Evolutionary conservation across 2,113 vertebrate species (phyloP).

Genomic region (Pterocles gutturalis): DNA sequence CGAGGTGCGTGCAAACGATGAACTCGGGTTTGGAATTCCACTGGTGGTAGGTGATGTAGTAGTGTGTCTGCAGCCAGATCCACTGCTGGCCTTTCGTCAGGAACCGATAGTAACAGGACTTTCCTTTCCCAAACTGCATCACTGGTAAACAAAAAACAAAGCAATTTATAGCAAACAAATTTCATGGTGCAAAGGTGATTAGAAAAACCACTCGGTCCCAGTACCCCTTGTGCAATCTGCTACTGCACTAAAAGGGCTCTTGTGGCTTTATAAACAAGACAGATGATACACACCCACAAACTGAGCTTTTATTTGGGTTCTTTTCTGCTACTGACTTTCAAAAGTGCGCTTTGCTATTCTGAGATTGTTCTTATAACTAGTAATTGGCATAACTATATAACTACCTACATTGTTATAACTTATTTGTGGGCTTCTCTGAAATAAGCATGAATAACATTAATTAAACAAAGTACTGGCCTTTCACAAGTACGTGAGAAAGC

Average conservation of each 20-base stretch:
- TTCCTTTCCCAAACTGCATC: slow-evolving; percentile 90
- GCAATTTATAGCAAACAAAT: background rate
- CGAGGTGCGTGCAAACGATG: slow-evolving; percentile 89
- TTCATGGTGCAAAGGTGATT: background rate
- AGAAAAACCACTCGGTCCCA: background rate
- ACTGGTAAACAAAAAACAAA: slow-evolving; percentile 69
- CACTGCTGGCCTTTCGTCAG: slow-evolving; percentile 90
- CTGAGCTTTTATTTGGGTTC: background rate
- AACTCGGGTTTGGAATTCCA: slow-evolving; percentile 94
- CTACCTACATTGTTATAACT: background rate
- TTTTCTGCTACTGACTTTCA: background rate
- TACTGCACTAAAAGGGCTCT: background rate
- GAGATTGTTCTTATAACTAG: background rate
- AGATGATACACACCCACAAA: rapidly evolving
- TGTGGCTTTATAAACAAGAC: background rate
- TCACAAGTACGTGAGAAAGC: background rate
- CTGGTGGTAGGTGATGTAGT: slow-evolving; percentile 91
- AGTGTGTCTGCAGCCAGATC: slow-evolving; percentile 90
- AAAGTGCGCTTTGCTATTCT: background rate
- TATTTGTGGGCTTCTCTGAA: background rate
- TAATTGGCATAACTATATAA: background rate
- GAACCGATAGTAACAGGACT: slow-evolving; percentile 91
- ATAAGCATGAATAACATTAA: background rate
- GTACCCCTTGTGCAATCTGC: background rate
- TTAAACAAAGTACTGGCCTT: background rate